A percentile compares a stretch with the other conserved stretches of the same genome.
Evolutionary conservation across 2,888 invertebrate species (phyloP).

Genomic region (Cryptus viduatorius): DNA sequence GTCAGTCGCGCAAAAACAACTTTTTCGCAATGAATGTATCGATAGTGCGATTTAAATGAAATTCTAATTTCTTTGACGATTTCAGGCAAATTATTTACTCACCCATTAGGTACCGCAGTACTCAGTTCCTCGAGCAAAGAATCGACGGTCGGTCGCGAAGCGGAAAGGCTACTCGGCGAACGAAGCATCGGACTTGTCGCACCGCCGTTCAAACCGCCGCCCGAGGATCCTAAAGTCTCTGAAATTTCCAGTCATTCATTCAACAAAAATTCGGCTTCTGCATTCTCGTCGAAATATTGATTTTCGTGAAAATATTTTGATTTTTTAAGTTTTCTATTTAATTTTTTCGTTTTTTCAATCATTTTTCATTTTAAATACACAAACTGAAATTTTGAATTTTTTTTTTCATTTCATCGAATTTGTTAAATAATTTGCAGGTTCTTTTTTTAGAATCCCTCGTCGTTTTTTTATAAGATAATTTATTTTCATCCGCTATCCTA

Average conservation of each 20-base stretch:
- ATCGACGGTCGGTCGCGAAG: slow-evolving; percentile 92
- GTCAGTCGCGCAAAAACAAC: too few species aligned
- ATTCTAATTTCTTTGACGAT: background rate
- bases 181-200: slow-evolving; percentile 81
- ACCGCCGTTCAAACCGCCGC: slow-evolving; percentile 76
- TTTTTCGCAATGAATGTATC: background rate
- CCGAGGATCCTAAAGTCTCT: slow-evolving; percentile 77
- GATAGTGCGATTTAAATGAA: background rate
- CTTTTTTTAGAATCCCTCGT: too few species aligned
- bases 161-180: slow-evolving; percentile 82
- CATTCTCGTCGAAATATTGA: background rate
- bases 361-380: too few species aligned
- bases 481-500: too few species aligned
- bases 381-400: too few species aligned
- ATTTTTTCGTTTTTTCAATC: too few species aligned
- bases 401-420: too few species aligned
- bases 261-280: slow-evolving; percentile 14
- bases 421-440: too few species aligned
- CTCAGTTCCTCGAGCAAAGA: slow-evolving; percentile 95
- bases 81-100: slow-evolving; percentile 67
- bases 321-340: too few species aligned
- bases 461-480: too few species aligned
- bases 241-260: slow-evolving; percentile 56
- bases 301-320: background rate
- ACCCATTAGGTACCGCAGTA: slow-evolving; percentile 92